Evolutionary conservation across 1,140 invertebrate genomes (phyloP), one percentile per base, ranked within the genome.

Genomic region (Homalodisca vitripennis): DNA sequence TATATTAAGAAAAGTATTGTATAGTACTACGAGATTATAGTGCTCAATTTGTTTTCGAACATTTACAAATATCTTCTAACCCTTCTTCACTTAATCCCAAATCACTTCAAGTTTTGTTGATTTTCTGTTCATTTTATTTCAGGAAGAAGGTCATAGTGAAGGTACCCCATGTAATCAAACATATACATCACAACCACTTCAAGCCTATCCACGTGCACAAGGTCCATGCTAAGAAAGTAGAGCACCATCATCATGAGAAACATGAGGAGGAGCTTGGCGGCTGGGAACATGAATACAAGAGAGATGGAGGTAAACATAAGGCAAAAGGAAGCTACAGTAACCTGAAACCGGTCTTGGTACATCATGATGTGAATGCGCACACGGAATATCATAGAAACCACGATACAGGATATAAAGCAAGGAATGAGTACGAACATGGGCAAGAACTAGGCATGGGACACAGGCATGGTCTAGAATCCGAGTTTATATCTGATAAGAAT

Each of bases 101-200:
- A n/a, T n/a, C n/a, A n/a, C n/a, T n/a, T n/a, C n/a, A n/a, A n/a
- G n/a, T n/a, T n/a, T n/a, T n/a, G n/a, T n/a, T n/a, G n/a, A n/a
- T n/a, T n/a, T n/a, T n/a, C n/a, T n/a, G n/a, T n/a, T n/a, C n/a
- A n/a, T n/a, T n/a, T n/a, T n/a, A 10, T 64, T 64, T 27, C 41
- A 66, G 63, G 17, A 66, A 66, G 34, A 66, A 46, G 34, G 27
- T 66, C 3, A 41, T 66, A 10, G 41, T 66, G 2, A 66, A 66
- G 26, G 63, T 66, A 1, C 63, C 63, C n/a, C 41, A 66, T 24
- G 22, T 66, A 1, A 66, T 66, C 17, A 66, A 66, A 27, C 63
- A 66, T 34, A 46, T 66, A 14, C 63, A 66, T 24, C 63, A 66
- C 27, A 20, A 66, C 41, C n/a, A 24, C 20, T 41, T 34, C 32